Evolutionary conservation across 2,888 invertebrate species (phyloP).

Genomic region (Esperia sulphurella): DNA sequence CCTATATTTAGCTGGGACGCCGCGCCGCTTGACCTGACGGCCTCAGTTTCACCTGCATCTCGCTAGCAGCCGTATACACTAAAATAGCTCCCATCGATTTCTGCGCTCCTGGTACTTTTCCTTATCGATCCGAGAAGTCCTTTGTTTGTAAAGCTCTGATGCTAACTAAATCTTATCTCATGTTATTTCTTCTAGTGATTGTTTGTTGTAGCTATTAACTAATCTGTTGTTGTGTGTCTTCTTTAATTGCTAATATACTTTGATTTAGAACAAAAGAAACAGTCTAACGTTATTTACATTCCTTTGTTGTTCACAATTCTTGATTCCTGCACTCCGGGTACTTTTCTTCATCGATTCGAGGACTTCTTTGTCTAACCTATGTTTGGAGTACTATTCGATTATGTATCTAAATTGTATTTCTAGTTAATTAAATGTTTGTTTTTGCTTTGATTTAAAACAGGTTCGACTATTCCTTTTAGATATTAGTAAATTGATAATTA

Average conservation of each 20-base stretch:
- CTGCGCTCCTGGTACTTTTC: conserved; percentile 4
- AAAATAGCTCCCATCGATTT: conserved; percentile 5
- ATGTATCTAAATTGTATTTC: too few species aligned
- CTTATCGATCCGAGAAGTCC: conserved; percentile 2
- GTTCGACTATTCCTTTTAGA: too few species aligned
- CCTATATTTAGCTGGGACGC: conserved; percentile 38
- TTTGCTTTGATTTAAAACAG: too few species aligned
- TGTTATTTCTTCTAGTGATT: neutral
- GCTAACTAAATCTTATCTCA: neutral
- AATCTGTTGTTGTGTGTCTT: neutral
- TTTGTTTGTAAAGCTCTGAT: conserved; percentile 1
- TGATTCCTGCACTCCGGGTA: neutral
- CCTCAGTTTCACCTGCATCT: conserved; percentile 36
- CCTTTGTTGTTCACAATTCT: too few species aligned
- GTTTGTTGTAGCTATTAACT: neutral
- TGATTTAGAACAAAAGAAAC: too few species aligned
- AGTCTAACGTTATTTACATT: too few species aligned
- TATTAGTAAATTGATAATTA: too few species aligned
- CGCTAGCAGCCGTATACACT: conserved; percentile 20
- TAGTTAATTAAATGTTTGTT: too few species aligned
- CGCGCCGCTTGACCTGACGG: conserved; percentile 38
- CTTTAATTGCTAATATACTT: too few species aligned
- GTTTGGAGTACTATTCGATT: neutral
- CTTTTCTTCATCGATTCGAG: neutral
- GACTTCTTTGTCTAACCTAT: too few species aligned